These are phyloP conservation scores for Eublepharis macularius DNA, from an alignment of 2,113 vertebrate genomes.

Conservation along the genomic window DNA sequence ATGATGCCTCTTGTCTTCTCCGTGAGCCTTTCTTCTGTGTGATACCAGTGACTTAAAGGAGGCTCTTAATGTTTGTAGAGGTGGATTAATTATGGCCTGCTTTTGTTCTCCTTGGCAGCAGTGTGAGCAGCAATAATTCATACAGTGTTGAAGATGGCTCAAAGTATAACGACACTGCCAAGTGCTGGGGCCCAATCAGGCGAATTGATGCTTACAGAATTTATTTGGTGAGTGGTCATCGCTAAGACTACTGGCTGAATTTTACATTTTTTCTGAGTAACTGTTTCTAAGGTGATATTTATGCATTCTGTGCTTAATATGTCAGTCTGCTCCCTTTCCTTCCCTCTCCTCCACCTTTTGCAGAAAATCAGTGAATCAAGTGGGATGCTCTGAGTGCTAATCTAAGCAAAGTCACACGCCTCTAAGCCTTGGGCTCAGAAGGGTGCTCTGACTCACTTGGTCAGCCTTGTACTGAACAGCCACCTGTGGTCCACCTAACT, in stretches of 20 bases:
- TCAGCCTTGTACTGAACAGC: not conserved
- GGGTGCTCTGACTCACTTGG: not conserved
- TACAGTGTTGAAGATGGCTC: constrained; percentile 81
- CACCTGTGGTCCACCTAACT: not conserved
- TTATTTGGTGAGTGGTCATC: constrained; percentile 86
- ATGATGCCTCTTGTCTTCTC: not conserved
- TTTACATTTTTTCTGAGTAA: not conserved
- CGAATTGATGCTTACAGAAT: constrained; percentile 92
- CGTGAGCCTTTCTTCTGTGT: constrained; percentile 12
- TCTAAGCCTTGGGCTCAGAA: too few relatives aligned
- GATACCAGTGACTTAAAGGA: not conserved
- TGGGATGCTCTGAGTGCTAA: not conserved
- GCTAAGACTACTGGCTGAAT: not conserved
- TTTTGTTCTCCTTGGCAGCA: constrained; percentile 55
- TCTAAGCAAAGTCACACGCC: too few relatives aligned
- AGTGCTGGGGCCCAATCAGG: constrained; percentile 90
- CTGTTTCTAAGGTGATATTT: not conserved
- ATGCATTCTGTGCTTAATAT: not conserved
- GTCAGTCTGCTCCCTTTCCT: not conserved
- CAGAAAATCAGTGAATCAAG: not conserved
- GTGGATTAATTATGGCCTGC: constrained; percentile 52
- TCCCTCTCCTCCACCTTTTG: not conserved
- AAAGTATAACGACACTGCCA: constrained; percentile 90
- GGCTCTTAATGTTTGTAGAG: constrained; percentile 13
- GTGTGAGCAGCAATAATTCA: constrained; percentile 83